Conservation (phyloP, 2,797 vertebrate species). For the Takifugu rubripes region DNA sequence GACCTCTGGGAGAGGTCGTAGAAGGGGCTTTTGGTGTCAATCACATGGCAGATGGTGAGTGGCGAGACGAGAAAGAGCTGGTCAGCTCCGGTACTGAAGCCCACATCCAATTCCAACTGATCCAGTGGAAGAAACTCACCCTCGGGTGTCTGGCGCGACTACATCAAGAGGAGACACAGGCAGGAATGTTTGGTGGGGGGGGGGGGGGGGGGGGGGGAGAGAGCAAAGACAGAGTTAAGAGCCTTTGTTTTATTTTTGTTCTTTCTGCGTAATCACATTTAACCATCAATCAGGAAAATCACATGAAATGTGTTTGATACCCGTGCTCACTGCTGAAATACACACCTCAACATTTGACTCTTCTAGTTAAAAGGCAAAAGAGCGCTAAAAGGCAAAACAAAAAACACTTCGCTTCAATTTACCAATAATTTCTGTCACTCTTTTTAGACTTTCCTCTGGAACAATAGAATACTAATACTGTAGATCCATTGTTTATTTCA, state of each 20-base stretch:
- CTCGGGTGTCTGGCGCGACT: constrained; percentile 99
- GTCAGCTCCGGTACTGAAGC: constrained; percentile 97
- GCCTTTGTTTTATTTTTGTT: constrained; percentile 52
- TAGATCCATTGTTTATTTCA: no score
- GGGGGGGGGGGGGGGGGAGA: constrained; percentile 12
- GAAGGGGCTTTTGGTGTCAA: constrained; percentile 98
- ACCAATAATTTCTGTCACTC: no score
- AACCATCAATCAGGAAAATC: constrained; percentile 38
- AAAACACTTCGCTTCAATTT: no score
- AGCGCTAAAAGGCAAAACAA: no score
- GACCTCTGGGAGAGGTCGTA: constrained; percentile 97
- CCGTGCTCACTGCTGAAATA: constrained; percentile 4
- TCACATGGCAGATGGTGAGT: constrained; percentile 98
- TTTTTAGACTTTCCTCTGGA: no score
- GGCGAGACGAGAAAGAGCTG: constrained; percentile 99
- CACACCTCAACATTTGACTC: constrained; percentile 7
- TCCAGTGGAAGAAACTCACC: constrained; percentile 98
- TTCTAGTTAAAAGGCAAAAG: no score
- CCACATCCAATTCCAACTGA: constrained; percentile 98
- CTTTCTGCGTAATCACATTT: constrained; percentile 62
- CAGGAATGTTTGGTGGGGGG: constrained; percentile 38
- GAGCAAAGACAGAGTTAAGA: constrained; percentile 8
- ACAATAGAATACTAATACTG: no score
- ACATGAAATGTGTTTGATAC: constrained; percentile 12
- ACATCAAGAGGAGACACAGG: constrained; percentile 60